Conservation (phyloP, 2,113 vertebrate genomes). For the Pachypanchax playfairii region DNA sequence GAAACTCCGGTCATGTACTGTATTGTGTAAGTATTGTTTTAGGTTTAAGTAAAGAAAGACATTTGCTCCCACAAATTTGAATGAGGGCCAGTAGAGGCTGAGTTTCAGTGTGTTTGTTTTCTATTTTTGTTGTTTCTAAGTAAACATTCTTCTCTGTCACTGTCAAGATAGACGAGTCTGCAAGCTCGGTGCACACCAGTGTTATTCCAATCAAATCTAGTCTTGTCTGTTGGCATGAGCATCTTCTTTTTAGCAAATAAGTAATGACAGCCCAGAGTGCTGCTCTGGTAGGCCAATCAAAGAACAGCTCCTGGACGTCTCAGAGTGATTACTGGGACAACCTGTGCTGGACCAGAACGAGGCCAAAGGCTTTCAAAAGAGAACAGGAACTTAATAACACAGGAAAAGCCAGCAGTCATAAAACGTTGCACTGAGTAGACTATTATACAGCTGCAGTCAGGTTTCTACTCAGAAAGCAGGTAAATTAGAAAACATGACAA, state of each 20-base stretch:
- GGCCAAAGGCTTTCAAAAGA: constrained; percentile 40
- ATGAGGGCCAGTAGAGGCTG: constrained; percentile 1
- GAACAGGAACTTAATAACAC: constrained; percentile 51
- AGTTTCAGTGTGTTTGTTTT: neutral
- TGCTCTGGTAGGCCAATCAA: constrained; percentile 68
- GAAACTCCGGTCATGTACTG: neutral
- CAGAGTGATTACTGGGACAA: constrained; percentile 64
- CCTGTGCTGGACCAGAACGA: constrained; percentile 32
- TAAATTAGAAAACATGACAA: constrained; percentile 16
- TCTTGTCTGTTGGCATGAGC: constrained; percentile 65
- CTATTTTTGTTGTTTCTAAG: constrained; percentile 21
- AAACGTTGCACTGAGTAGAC: constrained; percentile 14
- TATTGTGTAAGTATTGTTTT: neutral
- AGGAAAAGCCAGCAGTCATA: constrained; percentile 31
- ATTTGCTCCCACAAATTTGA: neutral
- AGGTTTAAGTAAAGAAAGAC: neutral
- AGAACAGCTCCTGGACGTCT: constrained; percentile 59
- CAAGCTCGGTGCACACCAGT: constrained; percentile 41
- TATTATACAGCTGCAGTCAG: constrained; percentile 17
- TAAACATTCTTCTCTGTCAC: constrained; percentile 17
- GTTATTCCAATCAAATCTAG: constrained; percentile 70
- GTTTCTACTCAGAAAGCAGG: neutral
- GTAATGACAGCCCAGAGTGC: constrained; percentile 69
- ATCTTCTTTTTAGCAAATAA: constrained; percentile 59
- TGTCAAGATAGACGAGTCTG: constrained; percentile 38